Base-by-base conservation (phyloP, 2,888 invertebrate species). In the Orthosia cruda region DNA sequence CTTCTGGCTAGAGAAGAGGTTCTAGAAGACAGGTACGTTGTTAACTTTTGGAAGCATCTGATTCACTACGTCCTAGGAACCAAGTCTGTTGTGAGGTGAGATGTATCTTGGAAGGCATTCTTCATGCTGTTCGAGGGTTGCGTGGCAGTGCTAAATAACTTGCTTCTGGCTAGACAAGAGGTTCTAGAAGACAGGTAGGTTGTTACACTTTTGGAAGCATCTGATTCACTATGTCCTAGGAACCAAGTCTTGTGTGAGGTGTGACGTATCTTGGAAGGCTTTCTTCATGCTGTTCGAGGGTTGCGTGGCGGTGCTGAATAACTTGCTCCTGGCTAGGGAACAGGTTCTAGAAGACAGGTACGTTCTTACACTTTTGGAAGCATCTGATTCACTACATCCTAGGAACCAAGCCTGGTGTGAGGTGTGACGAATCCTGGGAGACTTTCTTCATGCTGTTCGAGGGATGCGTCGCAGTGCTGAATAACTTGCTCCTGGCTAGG, bases 341-440 rank as follows among this genome's bases (percentile, higher is more conserved):
- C 96, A 97, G 77, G 88, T 97, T 64, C 88, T 97, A 47, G 97
- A 97, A 89, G 97, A 97, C 81, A 95, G 97, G 97, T 40, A 32
- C 7, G 32, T 32, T 32, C 5, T 7, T 32, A 32, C n/a, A n/a
- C 3, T 26, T 32, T 32, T 32, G 32, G 32, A 32, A 93, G 61
- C 94, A 95, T 62, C 75, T 93, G 13, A 80, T 95, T 4, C 93
- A 93, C 58, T 90, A 89, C 74, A 90, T 95, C 47, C 59, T 95
- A 26, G 92, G 92, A 50, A 88, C 79, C 76, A 91, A 87, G 23
- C 55, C 86, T 9, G 77, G 80, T 2, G 74, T 89, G 76, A 90
- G 81, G 71, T 94, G 91, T 47, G 92, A 93, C 72, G 85, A 94
- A 65, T 86, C 93, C 2, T 94, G 94, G 93, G 86, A 89, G 0